Conservation (phyloP, 2,888 invertebrate species). For the Lepidocyrtoides sp. region DNA sequence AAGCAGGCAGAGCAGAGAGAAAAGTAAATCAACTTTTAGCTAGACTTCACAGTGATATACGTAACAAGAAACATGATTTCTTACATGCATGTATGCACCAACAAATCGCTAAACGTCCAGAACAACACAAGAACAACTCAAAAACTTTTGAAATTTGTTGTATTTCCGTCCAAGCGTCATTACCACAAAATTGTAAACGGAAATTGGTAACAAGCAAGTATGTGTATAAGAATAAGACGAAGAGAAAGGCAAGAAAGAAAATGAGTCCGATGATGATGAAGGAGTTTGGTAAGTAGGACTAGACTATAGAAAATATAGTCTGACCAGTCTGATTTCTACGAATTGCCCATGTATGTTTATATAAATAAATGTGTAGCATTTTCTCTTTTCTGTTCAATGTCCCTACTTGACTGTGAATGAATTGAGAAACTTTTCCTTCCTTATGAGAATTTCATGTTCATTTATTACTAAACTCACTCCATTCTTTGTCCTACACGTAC, state of each 20-base stretch:
- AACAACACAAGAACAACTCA: slow-evolving; percentile 55
- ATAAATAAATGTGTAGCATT: slow-evolving; percentile 1
- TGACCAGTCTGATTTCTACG: slow-evolving; percentile 6
- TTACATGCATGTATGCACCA: slow-evolving; percentile 74
- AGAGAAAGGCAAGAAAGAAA: not conserved
- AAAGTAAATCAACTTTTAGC: slow-evolving; percentile 62
- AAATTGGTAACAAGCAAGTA: slow-evolving; percentile 61
- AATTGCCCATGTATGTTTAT: slow-evolving; percentile 31
- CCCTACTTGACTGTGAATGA: slow-evolving; percentile 28
- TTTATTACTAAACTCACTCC: slow-evolving; percentile 22
- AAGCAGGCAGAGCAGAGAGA: not conserved
- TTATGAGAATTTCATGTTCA: slow-evolving; percentile 44
- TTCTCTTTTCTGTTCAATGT: not conserved
- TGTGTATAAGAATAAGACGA: not conserved
- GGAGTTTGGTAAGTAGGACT: not conserved
- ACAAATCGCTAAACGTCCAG: slow-evolving; percentile 72
- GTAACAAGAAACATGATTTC: slow-evolving; percentile 50
- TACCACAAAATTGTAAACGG: slow-evolving; percentile 67
- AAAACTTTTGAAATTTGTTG: slow-evolving; percentile 71
- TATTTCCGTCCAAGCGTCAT: slow-evolving; percentile 61
- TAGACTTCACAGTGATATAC: slow-evolving; percentile 11
- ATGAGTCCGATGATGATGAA: slow-evolving; percentile 6
- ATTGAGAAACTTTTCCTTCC: slow-evolving; percentile 17
- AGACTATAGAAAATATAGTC: slow-evolving; percentile 22
- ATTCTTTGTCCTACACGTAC: not conserved